Evolutionary conservation across 2,888 invertebrate genomes (phyloP).

Genomic region (Coelinius sp.): DNA sequence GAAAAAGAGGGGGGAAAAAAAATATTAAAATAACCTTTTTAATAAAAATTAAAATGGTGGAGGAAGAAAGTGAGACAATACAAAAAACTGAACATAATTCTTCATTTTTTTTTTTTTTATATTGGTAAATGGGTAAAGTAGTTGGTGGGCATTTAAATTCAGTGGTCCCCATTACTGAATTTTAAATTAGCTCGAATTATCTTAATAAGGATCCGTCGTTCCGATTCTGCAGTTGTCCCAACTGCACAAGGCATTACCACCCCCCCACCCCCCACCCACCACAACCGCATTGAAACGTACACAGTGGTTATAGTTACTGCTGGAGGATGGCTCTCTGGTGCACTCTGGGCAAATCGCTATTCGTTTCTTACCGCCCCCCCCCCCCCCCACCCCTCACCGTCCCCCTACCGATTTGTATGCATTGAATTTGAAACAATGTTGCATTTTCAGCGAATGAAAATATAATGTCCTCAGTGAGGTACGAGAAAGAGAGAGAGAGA

Average conservation of each 20-base stretch:
- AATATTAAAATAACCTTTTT: neutral
- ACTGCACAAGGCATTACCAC: slow-evolving; percentile 23
- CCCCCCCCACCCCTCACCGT: slow-evolving; percentile 43
- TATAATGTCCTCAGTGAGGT: slow-evolving; percentile 41
- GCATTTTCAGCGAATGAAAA: slow-evolving; percentile 51
- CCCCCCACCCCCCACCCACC: neutral
- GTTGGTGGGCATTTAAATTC: slow-evolving; percentile 55
- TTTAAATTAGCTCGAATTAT: slow-evolving; percentile 61
- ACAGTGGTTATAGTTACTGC: neutral
- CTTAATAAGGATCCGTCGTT: slow-evolving; percentile 60
- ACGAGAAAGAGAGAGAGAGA: neutral
- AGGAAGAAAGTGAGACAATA: neutral
- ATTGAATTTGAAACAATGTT: slow-evolving; percentile 61
- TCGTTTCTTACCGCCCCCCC: slow-evolving; percentile 31
- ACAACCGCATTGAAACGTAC: neutral
- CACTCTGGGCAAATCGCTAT: slow-evolving; percentile 42
- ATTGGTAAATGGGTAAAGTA: neutral
- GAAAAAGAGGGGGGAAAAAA: no score
- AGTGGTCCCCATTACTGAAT: slow-evolving; percentile 55
- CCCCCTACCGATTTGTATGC: slow-evolving; percentile 57
- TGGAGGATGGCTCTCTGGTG: neutral
- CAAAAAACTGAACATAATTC: slow-evolving; percentile 11
- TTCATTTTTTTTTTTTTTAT: no score
- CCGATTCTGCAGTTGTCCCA: slow-evolving; percentile 5
- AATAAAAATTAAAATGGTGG: neutral